phyloP scores from a whole-genome alignment of 2,797 vertebrate species.

The Crenuchus spilurus region DNA sequence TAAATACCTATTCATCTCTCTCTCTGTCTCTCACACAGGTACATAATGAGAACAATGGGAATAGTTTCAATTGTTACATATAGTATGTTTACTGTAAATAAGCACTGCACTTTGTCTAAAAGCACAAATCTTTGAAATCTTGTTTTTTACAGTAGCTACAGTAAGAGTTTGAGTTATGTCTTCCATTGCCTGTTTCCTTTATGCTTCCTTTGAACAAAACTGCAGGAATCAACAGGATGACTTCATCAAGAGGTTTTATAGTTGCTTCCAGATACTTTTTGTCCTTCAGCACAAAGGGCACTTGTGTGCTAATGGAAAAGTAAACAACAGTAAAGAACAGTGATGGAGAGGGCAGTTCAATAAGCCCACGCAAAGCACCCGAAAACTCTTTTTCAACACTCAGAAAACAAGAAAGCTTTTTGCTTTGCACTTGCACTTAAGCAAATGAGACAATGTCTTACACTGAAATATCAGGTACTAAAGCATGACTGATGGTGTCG shows the following conservation, averaged over 20 bases:
- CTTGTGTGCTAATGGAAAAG: conserved; percentile 53
- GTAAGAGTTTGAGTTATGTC: not conserved
- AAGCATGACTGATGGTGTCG: not conserved
- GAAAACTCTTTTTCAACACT: conserved; percentile 32
- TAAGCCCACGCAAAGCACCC: conserved; percentile 38
- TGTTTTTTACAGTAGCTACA: too few species aligned
- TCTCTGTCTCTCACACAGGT: too few species aligned
- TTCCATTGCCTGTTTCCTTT: not conserved
- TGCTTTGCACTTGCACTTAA: not conserved
- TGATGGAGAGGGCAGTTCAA: conserved; percentile 43
- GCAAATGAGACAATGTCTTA: not conserved
- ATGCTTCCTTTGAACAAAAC: conserved; percentile 53
- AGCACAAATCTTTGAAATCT: too few species aligned
- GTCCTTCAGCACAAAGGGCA: conserved; percentile 31
- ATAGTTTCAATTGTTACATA: too few species aligned
- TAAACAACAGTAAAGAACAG: conserved; percentile 53
- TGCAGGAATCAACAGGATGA: conserved; percentile 44
- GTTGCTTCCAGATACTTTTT: conserved; percentile 27
- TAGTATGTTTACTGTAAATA: too few species aligned
- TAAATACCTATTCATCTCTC: too few species aligned
- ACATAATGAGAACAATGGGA: too few species aligned
- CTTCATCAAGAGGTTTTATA: conserved; percentile 55
- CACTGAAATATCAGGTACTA: not conserved
- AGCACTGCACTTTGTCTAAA: too few species aligned
- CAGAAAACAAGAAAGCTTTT: conserved; percentile 22